Evolutionary conservation across 1,140 invertebrate genomes (phyloP).

Genomic region (Coelopa frigida): DNA sequence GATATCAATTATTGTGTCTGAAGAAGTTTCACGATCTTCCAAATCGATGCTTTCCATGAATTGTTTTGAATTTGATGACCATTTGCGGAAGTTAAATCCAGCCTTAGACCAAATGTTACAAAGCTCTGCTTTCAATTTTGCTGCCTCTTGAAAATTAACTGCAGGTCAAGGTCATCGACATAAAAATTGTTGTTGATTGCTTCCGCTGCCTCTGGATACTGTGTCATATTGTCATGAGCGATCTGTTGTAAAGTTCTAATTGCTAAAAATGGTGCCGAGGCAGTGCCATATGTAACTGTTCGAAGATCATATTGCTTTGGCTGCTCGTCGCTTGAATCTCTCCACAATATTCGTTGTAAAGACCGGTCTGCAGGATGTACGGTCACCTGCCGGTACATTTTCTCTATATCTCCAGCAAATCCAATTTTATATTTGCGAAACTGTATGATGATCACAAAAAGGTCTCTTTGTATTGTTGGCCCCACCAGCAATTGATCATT

Average conservation of each 20-base stretch:
- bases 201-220: not conserved
- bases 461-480: slow-evolving; percentile 30
- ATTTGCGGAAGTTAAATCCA: slow-evolving; percentile 27
- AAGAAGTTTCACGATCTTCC: too few species aligned
- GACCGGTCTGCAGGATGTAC: not conserved
- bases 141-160: not conserved
- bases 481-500: slow-evolving; percentile 34
- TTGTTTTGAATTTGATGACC: slow-evolving; percentile 18
- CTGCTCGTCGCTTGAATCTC: not conserved
- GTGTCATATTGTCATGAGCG: not conserved
- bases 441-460: slow-evolving; percentile 33
- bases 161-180: slow-evolving; percentile 8
- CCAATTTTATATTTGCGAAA: slow-evolving; percentile 28
- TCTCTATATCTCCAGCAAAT: slow-evolving; percentile 26
- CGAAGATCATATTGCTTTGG: not conserved
- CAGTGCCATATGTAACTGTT: slow-evolving; percentile 9
- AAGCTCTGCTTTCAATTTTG: not conserved
- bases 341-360: slow-evolving; percentile 11
- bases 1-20: too few species aligned
- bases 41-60: too few species aligned
- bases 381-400: slow-evolving; percentile 38
- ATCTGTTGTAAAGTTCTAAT: slow-evolving; percentile 5
- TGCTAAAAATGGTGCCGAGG: slow-evolving; percentile 9
- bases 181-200: slow-evolving; percentile 5
- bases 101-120: slow-evolving; percentile 11